These are phyloP conservation scores for Trachymyrmex cornetzi DNA, from an alignment of 1,140 invertebrate species.

Conservation along the genomic window DNA sequence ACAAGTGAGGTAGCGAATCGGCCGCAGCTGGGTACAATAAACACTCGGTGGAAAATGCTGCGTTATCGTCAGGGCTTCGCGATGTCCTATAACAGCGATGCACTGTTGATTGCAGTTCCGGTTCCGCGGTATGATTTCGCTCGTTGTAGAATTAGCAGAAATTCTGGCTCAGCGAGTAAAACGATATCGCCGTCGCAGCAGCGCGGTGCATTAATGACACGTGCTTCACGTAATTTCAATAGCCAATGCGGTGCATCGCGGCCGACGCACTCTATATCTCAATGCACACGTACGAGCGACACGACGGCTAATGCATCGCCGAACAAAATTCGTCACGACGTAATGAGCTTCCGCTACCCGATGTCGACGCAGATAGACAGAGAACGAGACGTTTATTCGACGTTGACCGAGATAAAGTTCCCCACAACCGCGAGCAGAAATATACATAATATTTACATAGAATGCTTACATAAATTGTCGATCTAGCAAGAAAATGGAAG, in stretches of 20 bases:
- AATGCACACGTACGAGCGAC: slow-evolving; percentile 8
- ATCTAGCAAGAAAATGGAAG: background rate
- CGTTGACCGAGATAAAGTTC: slow-evolving; percentile 29
- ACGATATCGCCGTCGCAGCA: slow-evolving; percentile 69
- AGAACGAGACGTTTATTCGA: slow-evolving; percentile 41
- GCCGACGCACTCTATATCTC: slow-evolving; percentile 29
- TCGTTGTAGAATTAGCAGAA: slow-evolving; percentile 77
- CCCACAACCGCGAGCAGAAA: background rate
- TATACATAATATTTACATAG: background rate
- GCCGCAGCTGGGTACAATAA: slow-evolving; percentile 23
- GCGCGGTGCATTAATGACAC: slow-evolving; percentile 73
- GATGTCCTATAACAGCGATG: slow-evolving; percentile 66
- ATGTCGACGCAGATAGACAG: slow-evolving; percentile 41
- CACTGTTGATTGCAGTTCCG: slow-evolving; percentile 75
- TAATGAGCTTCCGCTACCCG: slow-evolving; percentile 63
- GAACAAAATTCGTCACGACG: slow-evolving; percentile 64
- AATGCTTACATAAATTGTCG: background rate
- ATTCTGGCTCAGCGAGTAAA: slow-evolving; percentile 76
- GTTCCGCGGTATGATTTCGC: slow-evolving; percentile 72
- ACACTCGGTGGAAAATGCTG: slow-evolving; percentile 56
- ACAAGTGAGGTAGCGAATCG: slow-evolving; percentile 41
- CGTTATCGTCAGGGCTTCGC: slow-evolving; percentile 28
- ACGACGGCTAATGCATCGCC: slow-evolving; percentile 58
- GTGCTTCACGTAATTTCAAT: slow-evolving; percentile 78
- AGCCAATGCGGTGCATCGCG: slow-evolving; percentile 29